phyloP scores from a whole-genome alignment of 2,797 vertebrate genomes.

The Danio aesculapii region DNA sequence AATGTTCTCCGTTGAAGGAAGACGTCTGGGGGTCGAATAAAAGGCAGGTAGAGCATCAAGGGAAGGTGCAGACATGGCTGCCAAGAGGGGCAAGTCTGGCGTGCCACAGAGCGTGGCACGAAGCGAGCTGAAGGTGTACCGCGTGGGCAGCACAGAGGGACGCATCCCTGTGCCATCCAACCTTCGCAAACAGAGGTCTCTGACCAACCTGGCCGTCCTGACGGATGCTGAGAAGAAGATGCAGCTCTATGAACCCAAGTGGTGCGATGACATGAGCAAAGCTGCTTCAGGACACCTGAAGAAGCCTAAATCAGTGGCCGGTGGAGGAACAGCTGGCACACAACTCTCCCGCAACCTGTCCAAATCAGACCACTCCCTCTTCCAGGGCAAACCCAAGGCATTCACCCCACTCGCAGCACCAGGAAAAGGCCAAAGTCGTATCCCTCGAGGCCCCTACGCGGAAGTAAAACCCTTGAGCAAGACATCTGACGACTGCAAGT shows the following conservation, averaged over 20 bases:
- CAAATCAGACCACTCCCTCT: conserved; percentile 95
- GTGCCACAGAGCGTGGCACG: conserved; percentile 82
- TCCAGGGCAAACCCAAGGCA: conserved; percentile 88
- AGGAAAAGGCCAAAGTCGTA: conserved; percentile 87
- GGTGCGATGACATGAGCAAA: conserved; percentile 95
- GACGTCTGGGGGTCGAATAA: conserved; percentile 86
- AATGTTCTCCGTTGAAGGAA: conserved; percentile 84
- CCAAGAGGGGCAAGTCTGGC: conserved; percentile 84
- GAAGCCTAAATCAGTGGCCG: conserved; percentile 75
- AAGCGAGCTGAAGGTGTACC: conserved; percentile 83
- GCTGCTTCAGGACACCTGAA: conserved; percentile 79
- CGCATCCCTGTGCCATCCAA: conserved; percentile 85
- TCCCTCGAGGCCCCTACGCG: conserved; percentile 94
- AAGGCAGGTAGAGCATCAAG: conserved; percentile 80
- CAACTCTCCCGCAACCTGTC: conserved; percentile 91
- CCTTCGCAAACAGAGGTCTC: conserved; percentile 95
- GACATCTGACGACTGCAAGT: conserved; percentile 88
- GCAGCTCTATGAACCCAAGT: conserved; percentile 94
- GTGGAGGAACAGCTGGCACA: conserved; percentile 67
- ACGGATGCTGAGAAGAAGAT: conserved; percentile 97
- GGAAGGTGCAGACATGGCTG: conserved; percentile 82
- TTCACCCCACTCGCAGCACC: conserved; percentile 86
- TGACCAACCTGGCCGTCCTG: conserved; percentile 95
- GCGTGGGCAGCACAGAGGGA: conserved; percentile 81
- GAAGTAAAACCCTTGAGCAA: conserved; percentile 98